Evolutionary conservation across 2,113 vertebrate species (phyloP).

Genomic region (Pachypanchax playfairii): DNA sequence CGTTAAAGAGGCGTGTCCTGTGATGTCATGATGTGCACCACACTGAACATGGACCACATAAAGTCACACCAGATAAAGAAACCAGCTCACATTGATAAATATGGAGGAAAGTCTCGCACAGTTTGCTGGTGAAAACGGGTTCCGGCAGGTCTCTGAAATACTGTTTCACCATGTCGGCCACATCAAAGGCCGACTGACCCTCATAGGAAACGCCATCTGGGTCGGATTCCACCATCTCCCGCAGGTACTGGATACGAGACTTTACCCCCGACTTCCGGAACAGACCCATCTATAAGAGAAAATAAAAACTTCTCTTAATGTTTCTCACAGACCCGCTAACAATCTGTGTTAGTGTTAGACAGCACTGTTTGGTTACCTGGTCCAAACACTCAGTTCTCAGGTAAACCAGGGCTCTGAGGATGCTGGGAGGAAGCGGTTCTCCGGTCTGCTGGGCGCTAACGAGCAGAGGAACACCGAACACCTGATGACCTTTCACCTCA

Average conservation of each 20-base stretch:
- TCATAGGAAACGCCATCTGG: constrained; percentile 78
- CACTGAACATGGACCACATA: too few relatives aligned
- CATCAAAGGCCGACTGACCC: constrained; percentile 87
- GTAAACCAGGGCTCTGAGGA: constrained; percentile 85
- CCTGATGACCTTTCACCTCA: constrained; percentile 82
- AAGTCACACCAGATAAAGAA: background rate
- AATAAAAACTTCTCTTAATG: background rate
- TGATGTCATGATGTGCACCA: too few relatives aligned
- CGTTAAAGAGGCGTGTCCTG: too few relatives aligned
- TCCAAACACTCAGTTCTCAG: constrained; percentile 84
- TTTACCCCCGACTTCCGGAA: constrained; percentile 90
- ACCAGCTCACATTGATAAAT: constrained; percentile 87
- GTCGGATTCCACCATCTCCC: constrained; percentile 85
- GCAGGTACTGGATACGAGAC: constrained; percentile 86
- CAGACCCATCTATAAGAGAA: constrained; percentile 81
- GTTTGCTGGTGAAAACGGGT: constrained; percentile 85
- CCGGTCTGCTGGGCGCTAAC: constrained; percentile 82
- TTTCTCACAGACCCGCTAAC: background rate
- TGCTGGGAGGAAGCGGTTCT: constrained; percentile 82
- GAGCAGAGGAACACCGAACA: constrained; percentile 87
- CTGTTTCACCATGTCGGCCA: constrained; percentile 92
- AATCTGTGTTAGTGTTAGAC: too few relatives aligned
- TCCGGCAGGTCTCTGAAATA: constrained; percentile 91
- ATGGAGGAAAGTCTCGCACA: constrained; percentile 88
- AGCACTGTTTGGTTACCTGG: constrained; percentile 67